phyloP scores from a whole-genome alignment of 2,797 vertebrate genomes.

The Poeciliopsis infans region DNA sequence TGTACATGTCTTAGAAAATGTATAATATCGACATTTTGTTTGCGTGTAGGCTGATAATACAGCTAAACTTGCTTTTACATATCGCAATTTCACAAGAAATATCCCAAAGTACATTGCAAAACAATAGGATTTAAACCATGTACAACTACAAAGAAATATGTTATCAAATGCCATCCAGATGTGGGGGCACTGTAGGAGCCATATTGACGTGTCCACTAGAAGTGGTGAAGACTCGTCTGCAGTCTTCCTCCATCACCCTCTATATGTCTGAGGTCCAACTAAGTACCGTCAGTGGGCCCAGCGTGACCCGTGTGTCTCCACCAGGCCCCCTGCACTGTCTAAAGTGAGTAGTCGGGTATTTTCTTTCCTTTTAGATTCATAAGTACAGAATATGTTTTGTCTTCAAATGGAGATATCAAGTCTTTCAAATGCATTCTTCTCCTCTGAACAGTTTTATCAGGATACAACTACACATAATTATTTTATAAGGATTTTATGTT shows the following conservation, averaged over 20 bases:
- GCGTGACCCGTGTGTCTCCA: slow-evolving; percentile 86
- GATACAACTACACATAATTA: background rate
- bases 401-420: background rate
- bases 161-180: slow-evolving; percentile 75
- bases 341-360: slow-evolving; percentile 83
- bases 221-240: slow-evolving; percentile 97
- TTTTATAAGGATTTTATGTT: background rate
- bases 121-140: background rate
- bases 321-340: slow-evolving; percentile 95
- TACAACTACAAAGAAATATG: background rate
- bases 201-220: slow-evolving; percentile 98
- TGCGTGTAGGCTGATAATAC: background rate
- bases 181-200: slow-evolving; percentile 97
- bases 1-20: background rate
- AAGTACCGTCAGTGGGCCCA: slow-evolving; percentile 89
- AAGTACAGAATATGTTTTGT: background rate
- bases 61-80: background rate
- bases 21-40: background rate
- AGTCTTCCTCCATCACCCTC: slow-evolving; percentile 93
- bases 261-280: slow-evolving; percentile 97
- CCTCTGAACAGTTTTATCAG: background rate
- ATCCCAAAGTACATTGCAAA: background rate
- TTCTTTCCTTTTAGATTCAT: background rate
- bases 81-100: background rate
- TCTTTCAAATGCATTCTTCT: background rate